Conservation (phyloP, 1,140 invertebrate genomes). For the Drosophila punjabiensis region DNA sequence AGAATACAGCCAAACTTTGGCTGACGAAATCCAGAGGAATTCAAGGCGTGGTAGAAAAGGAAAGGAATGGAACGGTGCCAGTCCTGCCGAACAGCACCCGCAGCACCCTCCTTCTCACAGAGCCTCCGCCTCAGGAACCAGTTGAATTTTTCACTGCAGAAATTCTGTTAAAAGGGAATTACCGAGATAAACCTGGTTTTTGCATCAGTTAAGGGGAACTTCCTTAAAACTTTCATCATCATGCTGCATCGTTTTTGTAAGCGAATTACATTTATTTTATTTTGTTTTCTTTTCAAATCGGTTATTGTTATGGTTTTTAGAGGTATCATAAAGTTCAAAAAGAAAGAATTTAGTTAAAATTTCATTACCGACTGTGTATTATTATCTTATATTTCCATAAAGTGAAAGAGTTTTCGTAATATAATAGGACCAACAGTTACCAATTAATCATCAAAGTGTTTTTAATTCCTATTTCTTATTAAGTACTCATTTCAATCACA, state of each 20-base stretch:
- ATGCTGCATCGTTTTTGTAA: not conserved
- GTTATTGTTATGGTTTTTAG: not conserved
- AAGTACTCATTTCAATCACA: not conserved
- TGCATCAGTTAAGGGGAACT: slow-evolving; percentile 2
- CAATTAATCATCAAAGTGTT: not conserved
- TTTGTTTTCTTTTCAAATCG: no score
- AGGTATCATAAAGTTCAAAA: not conserved
- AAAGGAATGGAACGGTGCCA: slow-evolving; percentile 13
- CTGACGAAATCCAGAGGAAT: slow-evolving; percentile 42
- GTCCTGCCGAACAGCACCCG: not conserved
- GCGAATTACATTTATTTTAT: not conserved
- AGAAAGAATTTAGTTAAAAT: not conserved
- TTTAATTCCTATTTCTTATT: not conserved
- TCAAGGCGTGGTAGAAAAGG: slow-evolving; percentile 37
- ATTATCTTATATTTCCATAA: no score
- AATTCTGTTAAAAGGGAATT: slow-evolving; percentile 5
- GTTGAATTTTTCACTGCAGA: slow-evolving; percentile 9
- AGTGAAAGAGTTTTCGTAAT: not conserved
- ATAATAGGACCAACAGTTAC: not conserved
- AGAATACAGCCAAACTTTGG: slow-evolving; percentile 3
- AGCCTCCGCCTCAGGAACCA: slow-evolving; percentile 23
- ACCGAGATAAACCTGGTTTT: not conserved
- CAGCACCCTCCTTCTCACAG: not conserved
- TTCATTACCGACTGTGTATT: not conserved
- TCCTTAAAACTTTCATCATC: slow-evolving; percentile 6